Evolutionary conservation across 2,797 vertebrate genomes (phyloP).

Genomic region (Aeoliscus strigatus): DNA sequence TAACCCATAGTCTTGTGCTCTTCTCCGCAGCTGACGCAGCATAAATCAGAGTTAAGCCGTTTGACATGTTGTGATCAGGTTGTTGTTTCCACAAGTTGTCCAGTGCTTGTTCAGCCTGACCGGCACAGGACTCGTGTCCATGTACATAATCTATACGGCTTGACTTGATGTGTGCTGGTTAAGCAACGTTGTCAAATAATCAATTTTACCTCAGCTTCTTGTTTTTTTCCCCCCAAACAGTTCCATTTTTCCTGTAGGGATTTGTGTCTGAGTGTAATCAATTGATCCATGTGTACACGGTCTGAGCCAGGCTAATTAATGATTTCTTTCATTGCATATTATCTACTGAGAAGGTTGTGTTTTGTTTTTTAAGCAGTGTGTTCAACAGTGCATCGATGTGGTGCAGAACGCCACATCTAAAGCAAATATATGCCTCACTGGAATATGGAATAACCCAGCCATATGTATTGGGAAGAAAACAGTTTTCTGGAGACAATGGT

Average conservation of each 20-base stretch:
- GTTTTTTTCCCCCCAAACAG: slow-evolving; percentile 51
- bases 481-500: no score
- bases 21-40: no score
- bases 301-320: slow-evolving; percentile 49
- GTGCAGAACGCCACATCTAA: no score
- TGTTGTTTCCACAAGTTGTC: slow-evolving; percentile 7
- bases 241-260: slow-evolving; percentile 36
- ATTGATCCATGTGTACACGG: slow-evolving; percentile 46
- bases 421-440: no score
- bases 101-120: slow-evolving; percentile 16
- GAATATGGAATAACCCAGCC: no score
- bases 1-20: no score
- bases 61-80: slow-evolving; percentile 15
- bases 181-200: slow-evolving; percentile 69
- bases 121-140: slow-evolving; percentile 49
- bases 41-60: slow-evolving; percentile 27
- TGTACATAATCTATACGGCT: slow-evolving; percentile 61
- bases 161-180: slow-evolving; percentile 47
- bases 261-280: slow-evolving; percentile 49
- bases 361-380: no score
- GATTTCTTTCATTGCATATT: slow-evolving; percentile 56
- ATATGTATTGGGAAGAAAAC: no score
- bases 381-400: no score
- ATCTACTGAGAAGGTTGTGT: slow-evolving; percentile 42
- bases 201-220: slow-evolving; percentile 51